Evolutionary conservation across 2,797 vertebrate genomes (phyloP), one percentile per base, ranked within the genome.

Genomic region (Gadopsis bispinosus): DNA sequence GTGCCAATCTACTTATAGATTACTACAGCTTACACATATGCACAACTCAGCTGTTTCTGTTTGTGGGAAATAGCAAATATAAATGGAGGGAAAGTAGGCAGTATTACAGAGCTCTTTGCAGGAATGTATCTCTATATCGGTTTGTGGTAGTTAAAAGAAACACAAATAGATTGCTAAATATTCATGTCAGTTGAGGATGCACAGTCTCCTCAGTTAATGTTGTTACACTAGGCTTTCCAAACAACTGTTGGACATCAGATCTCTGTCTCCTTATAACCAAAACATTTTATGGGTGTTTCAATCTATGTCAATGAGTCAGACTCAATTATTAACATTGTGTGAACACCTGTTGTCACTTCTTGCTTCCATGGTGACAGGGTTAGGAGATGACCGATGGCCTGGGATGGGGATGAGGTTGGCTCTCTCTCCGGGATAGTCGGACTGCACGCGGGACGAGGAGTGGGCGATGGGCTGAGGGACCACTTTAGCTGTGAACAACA

Each of bases 391-490:
- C 51, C 97, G 93, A 83, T 99, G 98, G 59, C 97, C 96, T 22
- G 97, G 93, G 69, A 99, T 97, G 48, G 98, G 96, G 79, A 99
- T 98, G 69, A 99, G 96, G 90, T 95, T 99, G 50, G 97, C 89
- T 83, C 98, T 96, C 75, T 99, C 98, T 53, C 96, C 95, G 4
- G 97, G 91, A 71, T 99, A 99, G 41, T 99, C 98, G 0, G 97
- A 91, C 91, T 99, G 98, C 89, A 98, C 97, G 20, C 98, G 96
- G 47, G 98, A 95, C 70, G 98, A 97, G 67, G 97, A 98, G 86
- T 99, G 98, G 0, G 97, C 96, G 45, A 99, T 98, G 50, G 98
- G 98, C 92, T 99, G 98, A 73, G 98, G 98, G 83, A 99, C 98
- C 80, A 99, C 98, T 94, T 99, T 99, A 91, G 98, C 98, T 99